Evolutionary conservation across 1,140 invertebrate genomes (phyloP), one percentile per base, ranked within the genome.

Genomic region (Paraescarpia echinospica): DNA sequence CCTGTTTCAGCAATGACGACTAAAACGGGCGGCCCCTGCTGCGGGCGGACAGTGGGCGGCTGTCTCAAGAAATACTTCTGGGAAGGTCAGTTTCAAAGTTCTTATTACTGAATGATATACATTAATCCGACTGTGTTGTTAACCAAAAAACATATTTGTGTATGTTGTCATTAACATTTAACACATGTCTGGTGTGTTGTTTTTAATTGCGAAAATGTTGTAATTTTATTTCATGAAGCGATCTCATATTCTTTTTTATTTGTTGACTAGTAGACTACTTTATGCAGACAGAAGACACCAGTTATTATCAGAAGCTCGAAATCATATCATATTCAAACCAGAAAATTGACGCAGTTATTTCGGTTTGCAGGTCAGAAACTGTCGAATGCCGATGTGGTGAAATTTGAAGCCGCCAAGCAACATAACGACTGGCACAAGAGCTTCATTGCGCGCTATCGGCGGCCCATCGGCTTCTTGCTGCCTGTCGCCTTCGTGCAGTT

Each of bases 401-500:
- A 77, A 27, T 77, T 77, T 18, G 59, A 77, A 77, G 1, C 14
- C 2, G 18, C 14, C 14, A 77, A 77, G 22, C 59, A 77, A 77
- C 59, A 77, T 27, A 18, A 77, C 59, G 12, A 34, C 1, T 91
- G 91, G 91, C 34, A 35, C 35, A 91, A 91, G 91, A 35, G 91
- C 9, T 91, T 91, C 91, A 33, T 91, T n/a, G 33, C 51, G 34
- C 35, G 35, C 31, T 41, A 91, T 91, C 91, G 91, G 12, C 91
- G 91, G 1, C 35, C 35, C 35, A 91, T 91, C 31, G 91, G 91
- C 8, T 35, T 91, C 33, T 31, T 59, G 12, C n/a, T 91, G 22
- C 91, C 91, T 6, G 91, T 59, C 91, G 33, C 31, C 33, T 91
- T 34, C 35, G 35, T 91, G 22, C 91, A 91, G 35, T 91, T 91